Conservation (phyloP, 2,888 invertebrate species). For the Muschampia plurimacula region DNA sequence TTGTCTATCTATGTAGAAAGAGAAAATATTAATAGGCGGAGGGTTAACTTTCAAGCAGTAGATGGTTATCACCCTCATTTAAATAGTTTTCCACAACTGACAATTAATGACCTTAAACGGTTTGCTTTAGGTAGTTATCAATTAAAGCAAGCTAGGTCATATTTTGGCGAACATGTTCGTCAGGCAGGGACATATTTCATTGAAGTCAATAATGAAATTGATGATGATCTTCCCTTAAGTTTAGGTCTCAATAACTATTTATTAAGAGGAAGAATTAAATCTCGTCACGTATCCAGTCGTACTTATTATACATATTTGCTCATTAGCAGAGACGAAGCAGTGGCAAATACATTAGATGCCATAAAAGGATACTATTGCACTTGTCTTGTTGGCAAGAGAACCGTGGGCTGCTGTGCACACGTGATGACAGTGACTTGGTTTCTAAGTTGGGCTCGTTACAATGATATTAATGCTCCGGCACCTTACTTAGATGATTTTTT, state of each 20-base stretch:
- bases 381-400: slow-evolving; percentile 33
- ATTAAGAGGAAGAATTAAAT: slow-evolving; percentile 23
- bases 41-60: slow-evolving; percentile 25
- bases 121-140: slow-evolving; percentile 28
- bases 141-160: slow-evolving; percentile 24
- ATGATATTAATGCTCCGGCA: slow-evolving; percentile 7
- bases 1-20: slow-evolving; percentile 14
- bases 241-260: slow-evolving; percentile 10
- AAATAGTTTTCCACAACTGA: slow-evolving; percentile 15
- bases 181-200: slow-evolving; percentile 19
- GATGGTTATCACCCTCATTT: slow-evolving; percentile 21
- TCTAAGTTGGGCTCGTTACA: slow-evolving; percentile 3
- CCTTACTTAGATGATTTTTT: slow-evolving; percentile 19
- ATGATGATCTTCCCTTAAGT: not conserved
- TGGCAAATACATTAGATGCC: slow-evolving; percentile 22
- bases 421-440: slow-evolving; percentile 21
- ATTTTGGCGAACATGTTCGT: slow-evolving; percentile 14
- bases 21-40: slow-evolving; percentile 13
- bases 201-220: slow-evolving; percentile 19
- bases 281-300: slow-evolving; percentile 22
- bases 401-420: slow-evolving; percentile 40
- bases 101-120: slow-evolving; percentile 17
- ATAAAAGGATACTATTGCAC: slow-evolving; percentile 35
- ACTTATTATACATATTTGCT: slow-evolving; percentile 27
- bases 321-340: slow-evolving; percentile 6